Percentiles rank a stretch among this genome's conserved stretches.
These are phyloP conservation scores for Hyaena hyaena DNA, from an alignment of 2,113 vertebrate genomes.

Conservation along the genomic window DNA sequence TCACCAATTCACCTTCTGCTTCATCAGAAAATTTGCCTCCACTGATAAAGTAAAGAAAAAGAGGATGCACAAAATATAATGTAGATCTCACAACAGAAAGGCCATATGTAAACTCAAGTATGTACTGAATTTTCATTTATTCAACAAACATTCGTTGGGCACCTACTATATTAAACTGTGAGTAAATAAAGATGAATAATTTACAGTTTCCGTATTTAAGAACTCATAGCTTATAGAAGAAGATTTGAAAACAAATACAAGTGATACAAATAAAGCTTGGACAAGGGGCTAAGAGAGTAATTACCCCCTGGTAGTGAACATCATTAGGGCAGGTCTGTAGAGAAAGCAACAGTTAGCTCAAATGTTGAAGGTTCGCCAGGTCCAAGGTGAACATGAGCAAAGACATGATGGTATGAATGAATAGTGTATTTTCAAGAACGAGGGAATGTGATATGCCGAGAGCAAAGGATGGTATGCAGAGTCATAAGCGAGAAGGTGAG, in stretches of 20 bases:
- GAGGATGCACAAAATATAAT: not conserved
- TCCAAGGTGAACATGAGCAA: not conserved
- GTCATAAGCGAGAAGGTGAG: not conserved
- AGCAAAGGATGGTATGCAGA: not conserved
- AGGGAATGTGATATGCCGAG: not conserved
- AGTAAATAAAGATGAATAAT: slow-evolving; percentile 52
- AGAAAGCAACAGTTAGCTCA: slow-evolving; percentile 7
- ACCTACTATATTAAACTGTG: not conserved
- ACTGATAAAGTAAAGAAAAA: not conserved
- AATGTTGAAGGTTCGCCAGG: not conserved
- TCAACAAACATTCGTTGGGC: slow-evolving; percentile 22
- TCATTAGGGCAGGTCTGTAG: not conserved
- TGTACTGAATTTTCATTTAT: not conserved
- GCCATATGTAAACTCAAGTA: not conserved
- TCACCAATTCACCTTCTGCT: not conserved
- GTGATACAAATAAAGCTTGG: not conserved
- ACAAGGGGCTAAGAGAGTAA: not conserved
- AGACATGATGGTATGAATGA: not conserved
- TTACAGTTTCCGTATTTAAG: slow-evolving; percentile 34
- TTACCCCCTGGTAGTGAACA: not conserved
- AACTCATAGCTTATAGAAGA: not conserved
- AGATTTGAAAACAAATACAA: slow-evolving; percentile 32
- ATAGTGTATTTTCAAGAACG: not conserved
- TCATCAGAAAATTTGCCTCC: not conserved
- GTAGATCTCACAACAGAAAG: slow-evolving; percentile 35